Percentiles rank a stretch among this genome's conserved stretches.
These are phyloP conservation scores for Luperina testacea DNA, from an alignment of 2,888 invertebrate species.

Conservation along the genomic window DNA sequence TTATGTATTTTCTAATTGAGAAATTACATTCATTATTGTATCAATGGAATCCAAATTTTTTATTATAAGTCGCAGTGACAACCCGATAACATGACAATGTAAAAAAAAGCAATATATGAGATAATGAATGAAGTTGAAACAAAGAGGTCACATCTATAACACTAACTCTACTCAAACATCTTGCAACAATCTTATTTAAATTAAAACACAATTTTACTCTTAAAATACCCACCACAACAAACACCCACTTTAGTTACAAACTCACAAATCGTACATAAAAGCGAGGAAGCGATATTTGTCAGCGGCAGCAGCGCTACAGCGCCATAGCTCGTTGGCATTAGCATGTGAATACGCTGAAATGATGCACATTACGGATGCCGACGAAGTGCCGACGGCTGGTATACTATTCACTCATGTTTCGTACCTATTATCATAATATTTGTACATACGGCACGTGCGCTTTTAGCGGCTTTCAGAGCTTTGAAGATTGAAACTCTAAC, in stretches of 20 bases:
- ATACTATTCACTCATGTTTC: slow-evolving; percentile 26
- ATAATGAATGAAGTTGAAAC: too few relatives aligned
- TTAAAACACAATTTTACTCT: not conserved
- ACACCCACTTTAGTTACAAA: slow-evolving; percentile 10
- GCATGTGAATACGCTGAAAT: slow-evolving; percentile 63
- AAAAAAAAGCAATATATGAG: too few relatives aligned
- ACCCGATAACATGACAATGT: too few relatives aligned
- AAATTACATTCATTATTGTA: too few relatives aligned
- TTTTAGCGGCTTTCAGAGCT: slow-evolving; percentile 20
- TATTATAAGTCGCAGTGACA: too few relatives aligned
- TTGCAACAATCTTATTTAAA: not conserved
- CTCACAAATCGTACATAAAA: slow-evolving; percentile 31
- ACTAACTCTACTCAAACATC: not conserved
- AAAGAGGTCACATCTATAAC: too few relatives aligned
- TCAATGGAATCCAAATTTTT: too few relatives aligned
- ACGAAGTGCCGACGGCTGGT: slow-evolving; percentile 39
- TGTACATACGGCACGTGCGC: slow-evolving; percentile 27
- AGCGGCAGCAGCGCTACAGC: slow-evolving; percentile 12
- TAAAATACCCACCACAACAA: not conserved
- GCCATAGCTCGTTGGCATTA: slow-evolving; percentile 50
- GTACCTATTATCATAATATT: slow-evolving; percentile 40
- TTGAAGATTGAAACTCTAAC: not conserved
- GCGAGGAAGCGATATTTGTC: slow-evolving; percentile 45
- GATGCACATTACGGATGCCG: slow-evolving; percentile 52
- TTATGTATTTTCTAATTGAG: too few relatives aligned